Evolutionary conservation across 2,797 vertebrate genomes (phyloP).

Genomic region (Sebastes goodei): DNA sequence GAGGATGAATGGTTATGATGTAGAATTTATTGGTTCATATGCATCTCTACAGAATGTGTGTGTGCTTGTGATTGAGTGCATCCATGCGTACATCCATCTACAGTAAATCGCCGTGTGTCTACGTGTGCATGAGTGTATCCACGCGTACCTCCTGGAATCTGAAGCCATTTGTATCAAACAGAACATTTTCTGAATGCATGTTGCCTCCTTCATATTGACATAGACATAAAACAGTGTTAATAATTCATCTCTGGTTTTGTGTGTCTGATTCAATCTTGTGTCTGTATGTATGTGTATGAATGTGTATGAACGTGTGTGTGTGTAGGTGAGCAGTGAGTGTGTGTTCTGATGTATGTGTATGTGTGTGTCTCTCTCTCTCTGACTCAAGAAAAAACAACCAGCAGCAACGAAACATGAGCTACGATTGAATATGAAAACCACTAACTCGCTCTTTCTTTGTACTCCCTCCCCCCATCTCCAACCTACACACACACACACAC

Average conservation of each 20-base stretch:
- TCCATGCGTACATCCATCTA: not conserved
- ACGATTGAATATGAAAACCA: not conserved
- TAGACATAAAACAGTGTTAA: not conserved
- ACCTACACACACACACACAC: not conserved
- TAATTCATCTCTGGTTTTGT: not conserved
- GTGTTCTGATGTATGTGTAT: not conserved
- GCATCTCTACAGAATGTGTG: not conserved
- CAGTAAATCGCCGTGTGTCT: not conserved
- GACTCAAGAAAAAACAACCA: not conserved
- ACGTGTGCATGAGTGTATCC: not conserved
- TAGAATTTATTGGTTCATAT: not conserved
- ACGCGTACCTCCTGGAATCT: not conserved
- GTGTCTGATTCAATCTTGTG: not conserved
- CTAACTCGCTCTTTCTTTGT: not conserved
- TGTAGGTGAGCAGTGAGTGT: not conserved
- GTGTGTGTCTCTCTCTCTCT: not conserved
- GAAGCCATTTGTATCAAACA: not conserved
- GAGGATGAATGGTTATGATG: not conserved
- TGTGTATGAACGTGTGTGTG: too few species aligned
- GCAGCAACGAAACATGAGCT: not conserved
- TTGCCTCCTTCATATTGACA: not conserved
- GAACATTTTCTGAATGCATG: not conserved
- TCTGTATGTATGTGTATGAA: not conserved
- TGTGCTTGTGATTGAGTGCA: not conserved
- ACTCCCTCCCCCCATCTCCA: not conserved